Base-by-base conservation (phyloP, 2,888 invertebrate species). In the Tetragnatha montana region DNA sequence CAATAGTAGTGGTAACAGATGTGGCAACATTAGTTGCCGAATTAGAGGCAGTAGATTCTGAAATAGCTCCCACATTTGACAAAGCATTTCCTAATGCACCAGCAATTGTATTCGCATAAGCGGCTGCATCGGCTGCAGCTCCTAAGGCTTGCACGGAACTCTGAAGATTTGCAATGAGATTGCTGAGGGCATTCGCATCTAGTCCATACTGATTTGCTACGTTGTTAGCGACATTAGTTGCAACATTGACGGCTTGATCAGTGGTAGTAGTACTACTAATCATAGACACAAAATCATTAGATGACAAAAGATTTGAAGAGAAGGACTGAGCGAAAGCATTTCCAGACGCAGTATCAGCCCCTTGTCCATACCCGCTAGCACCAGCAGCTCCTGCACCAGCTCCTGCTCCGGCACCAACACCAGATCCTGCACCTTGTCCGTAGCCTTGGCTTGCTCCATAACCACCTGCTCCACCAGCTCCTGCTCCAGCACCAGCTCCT, bases 321-420 rank as follows among this genome's bases (percentile, higher is more conserved):
- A 80, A 35, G 1, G 80, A 69, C 47, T 80, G 80, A 0, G 81
- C 81, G 19, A 81, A 70, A 6, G 81, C 70, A n/a, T 70, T 70
- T 49, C 74, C 75, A 10, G 75, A 49, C 47, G 68, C 83, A 35
- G 68, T 22, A 17, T 7, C 22, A 19, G 83, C 83, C 60, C 17
- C 50, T n/a, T 19, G 47, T 35, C n/a, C 47, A 0, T n/a, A 47
- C 0, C 75, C 75, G 0, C 19, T n/a, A 8, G n/a, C 75, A 0
- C 6, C 14, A 8, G 47, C n/a, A 6, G 6, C 47, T 75, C 74
- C 35, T 47, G 22, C 74, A 17, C 74, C 74, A 0, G 47, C 75
- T 19, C 75, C 49, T 14, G 7, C 50, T 51, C 51, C 78, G 8
- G 19, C 73, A 0, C 50, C 82, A 2, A 6, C 49, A 49, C 50